Conservation (phyloP, 2,888 invertebrate species). For the Antitype chi region DNA sequence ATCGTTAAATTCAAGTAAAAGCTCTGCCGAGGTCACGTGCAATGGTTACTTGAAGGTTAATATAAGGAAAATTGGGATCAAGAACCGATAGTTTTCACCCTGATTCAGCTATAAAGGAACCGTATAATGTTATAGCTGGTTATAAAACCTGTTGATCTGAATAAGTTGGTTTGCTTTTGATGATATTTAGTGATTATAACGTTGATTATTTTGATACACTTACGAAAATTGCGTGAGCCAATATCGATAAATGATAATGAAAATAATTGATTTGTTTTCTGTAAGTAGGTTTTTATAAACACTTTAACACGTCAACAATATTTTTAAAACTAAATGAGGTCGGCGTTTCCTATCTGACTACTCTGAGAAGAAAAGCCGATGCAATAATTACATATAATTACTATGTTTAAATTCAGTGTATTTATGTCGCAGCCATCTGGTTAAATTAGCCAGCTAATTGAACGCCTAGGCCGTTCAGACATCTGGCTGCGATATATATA, state of each 20-base stretch:
- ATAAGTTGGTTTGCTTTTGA: neutral
- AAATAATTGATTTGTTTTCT: too few relatives aligned
- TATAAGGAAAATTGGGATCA: slow-evolving; percentile 29
- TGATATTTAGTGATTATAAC: neutral
- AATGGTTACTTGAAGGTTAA: slow-evolving; percentile 49
- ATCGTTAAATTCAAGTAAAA: slow-evolving; percentile 59
- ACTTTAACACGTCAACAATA: too few relatives aligned
- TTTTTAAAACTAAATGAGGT: too few relatives aligned
- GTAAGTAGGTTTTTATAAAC: too few relatives aligned
- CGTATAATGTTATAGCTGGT: slow-evolving; percentile 12
- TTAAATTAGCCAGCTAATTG: too few relatives aligned
- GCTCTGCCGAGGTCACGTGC: slow-evolving; percentile 36
- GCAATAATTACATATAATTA: neutral
- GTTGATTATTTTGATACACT: neutral
- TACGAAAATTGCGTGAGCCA: neutral
- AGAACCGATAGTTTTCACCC: slow-evolving; percentile 22
- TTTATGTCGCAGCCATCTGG: too few relatives aligned
- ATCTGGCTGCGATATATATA: too few relatives aligned
- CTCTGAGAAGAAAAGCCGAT: too few relatives aligned
- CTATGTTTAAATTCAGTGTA: neutral
- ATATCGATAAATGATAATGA: too few relatives aligned
- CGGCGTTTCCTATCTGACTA: too few relatives aligned
- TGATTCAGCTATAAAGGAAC: slow-evolving; percentile 17
- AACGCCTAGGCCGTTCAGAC: too few relatives aligned
- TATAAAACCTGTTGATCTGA: slow-evolving; percentile 36